Base-by-base conservation (phyloP, 2,888 invertebrate species). In the Acronicta aceris region DNA sequence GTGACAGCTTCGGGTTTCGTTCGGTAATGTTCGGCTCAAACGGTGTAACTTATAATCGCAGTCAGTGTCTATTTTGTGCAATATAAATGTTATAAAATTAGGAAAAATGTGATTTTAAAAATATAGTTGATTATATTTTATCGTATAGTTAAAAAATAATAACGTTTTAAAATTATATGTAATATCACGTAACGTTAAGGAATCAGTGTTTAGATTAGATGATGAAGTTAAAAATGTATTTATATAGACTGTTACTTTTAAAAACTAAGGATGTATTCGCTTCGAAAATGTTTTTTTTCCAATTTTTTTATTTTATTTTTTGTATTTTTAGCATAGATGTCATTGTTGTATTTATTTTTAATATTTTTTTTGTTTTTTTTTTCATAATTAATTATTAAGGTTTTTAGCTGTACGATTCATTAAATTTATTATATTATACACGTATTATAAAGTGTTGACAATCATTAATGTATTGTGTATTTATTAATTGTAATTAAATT, bases 31-130 rank as follows among this genome's bases (percentile, higher is more conserved):
- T 74, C 70, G 72, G 82, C 78, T 79, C 81, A 80, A 84, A 81
- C 66, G 55, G 60, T 78, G 72, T 83, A 81, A 78, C 74, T 74
- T 79, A 70, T 70, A 78, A 71, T 66, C 71, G 86, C 88, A 81
- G 79, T 92, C 86, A 82, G 81, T 92, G 91, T 92, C 88, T 92
- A 90, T 87, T 89, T 87, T 88, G 87, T 92, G 92, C 92, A 92
- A 90, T 89, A 90, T 89, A 78, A 82, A 90, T 90, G 91, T 93
- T 92, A 91, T 84, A 87, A 81, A 82, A 84, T 90, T 94, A 93
- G 93, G 93, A 89, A 83, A 92, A 93, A 90, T 94, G 94, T 94
- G 94, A 94, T 94, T 94, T 92, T 92, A 92, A 89, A 85, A 86
- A 88, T 89, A 93, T 93, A 93, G 92, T 90, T 88, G 86, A 86